Percentiles rank a stretch among this genome's conserved stretches.
Conservation (phyloP, 2,888 invertebrate genomes). For the Agelastica alni region DNA sequence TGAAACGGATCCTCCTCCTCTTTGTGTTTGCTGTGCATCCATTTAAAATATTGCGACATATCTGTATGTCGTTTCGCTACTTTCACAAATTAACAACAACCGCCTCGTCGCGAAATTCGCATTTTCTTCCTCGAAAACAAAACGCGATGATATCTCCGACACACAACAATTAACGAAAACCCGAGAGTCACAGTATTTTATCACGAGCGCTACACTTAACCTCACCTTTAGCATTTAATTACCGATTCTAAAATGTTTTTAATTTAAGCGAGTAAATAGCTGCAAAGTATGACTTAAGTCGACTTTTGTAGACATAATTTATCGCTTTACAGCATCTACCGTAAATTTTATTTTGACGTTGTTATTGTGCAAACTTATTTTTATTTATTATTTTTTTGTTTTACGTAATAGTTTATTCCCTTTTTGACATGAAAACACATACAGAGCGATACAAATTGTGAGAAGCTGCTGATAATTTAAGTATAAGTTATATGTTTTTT, state of each 20-base stretch:
- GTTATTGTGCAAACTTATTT: not conserved
- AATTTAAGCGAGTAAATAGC: slow-evolving; percentile 1
- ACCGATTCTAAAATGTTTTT: slow-evolving; percentile 6
- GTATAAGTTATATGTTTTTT: too few relatives aligned
- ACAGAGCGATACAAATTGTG: too few relatives aligned
- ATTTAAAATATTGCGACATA: slow-evolving; percentile 57
- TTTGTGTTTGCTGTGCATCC: slow-evolving; percentile 50
- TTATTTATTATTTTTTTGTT: too few relatives aligned
- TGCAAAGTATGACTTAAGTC: slow-evolving; percentile 1
- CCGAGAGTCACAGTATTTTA: not conserved
- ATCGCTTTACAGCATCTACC: not conserved
- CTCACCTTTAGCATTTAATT: slow-evolving; percentile 8
- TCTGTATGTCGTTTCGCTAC: too few relatives aligned
- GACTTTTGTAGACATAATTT: not conserved
- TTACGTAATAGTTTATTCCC: too few relatives aligned
- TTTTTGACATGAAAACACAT: too few relatives aligned
- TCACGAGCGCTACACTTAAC: not conserved
- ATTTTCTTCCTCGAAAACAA: not conserved
- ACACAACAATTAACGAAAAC: not conserved
- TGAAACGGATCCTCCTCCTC: slow-evolving; percentile 40
- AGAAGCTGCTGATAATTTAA: too few relatives aligned
- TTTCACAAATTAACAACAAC: slow-evolving; percentile 38
- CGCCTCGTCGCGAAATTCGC: not conserved
- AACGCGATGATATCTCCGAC: not conserved
- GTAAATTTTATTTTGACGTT: slow-evolving; percentile 7